A percentile compares a stretch with the other conserved stretches of the same genome.
These are phyloP conservation scores for Anoplolepis gracilipes DNA, from an alignment of 1,140 invertebrate genomes.

Conservation along the genomic window DNA sequence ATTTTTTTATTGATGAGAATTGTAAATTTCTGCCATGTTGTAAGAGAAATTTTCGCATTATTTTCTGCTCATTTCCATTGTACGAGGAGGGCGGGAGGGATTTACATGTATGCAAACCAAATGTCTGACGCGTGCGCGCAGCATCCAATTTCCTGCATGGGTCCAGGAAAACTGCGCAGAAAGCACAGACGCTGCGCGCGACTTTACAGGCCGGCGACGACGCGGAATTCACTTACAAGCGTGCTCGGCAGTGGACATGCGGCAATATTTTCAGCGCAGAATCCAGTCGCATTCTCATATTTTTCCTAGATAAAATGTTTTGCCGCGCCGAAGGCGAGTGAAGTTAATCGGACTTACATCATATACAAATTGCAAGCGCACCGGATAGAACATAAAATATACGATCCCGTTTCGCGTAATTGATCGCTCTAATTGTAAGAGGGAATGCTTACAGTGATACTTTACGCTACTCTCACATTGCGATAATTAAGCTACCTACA, in stretches of 20 bases:
- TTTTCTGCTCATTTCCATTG: slow-evolving; percentile 19
- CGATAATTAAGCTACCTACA: slow-evolving; percentile 44
- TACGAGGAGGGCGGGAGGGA: no score
- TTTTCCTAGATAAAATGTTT: slow-evolving; percentile 52
- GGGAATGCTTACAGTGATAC: slow-evolving; percentile 5
- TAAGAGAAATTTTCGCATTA: slow-evolving; percentile 8
- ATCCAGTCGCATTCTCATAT: slow-evolving; percentile 56
- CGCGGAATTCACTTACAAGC: slow-evolving; percentile 47
- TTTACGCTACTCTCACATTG: slow-evolving; percentile 46
- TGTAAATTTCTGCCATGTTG: slow-evolving; percentile 17
- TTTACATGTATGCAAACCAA: no score
- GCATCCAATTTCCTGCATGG: not conserved
- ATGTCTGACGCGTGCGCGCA: slow-evolving; percentile 63
- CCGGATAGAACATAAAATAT: slow-evolving; percentile 29
- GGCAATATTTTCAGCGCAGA: slow-evolving; percentile 57
- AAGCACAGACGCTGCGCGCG: slow-evolving; percentile 33
- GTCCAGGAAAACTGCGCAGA: slow-evolving; percentile 59
- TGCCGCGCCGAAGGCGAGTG: slow-evolving; percentile 36
- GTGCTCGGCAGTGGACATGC: not conserved
- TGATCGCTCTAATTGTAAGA: slow-evolving; percentile 8
- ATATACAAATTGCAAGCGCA: not conserved
- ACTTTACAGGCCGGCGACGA: not conserved
- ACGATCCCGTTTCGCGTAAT: slow-evolving; percentile 49
- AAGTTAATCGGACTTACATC: slow-evolving; percentile 57
- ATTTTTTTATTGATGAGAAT: slow-evolving; percentile 2